These are phyloP conservation scores for Pseudanteris insignis DNA, from an alignment of 2,888 invertebrate species.

Conservation along the genomic window DNA sequence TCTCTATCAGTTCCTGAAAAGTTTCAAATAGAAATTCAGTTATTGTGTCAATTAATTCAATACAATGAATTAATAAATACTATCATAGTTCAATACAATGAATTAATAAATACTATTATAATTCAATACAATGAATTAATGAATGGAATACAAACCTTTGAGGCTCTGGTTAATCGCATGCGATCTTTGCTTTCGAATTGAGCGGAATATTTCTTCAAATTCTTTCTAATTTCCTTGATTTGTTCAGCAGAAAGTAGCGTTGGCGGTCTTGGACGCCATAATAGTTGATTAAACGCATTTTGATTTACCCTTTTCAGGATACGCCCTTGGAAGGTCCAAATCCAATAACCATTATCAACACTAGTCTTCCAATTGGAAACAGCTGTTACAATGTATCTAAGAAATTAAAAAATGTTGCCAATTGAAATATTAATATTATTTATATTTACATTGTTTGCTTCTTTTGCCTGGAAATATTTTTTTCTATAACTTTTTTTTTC, in stretches of 20 bases:
- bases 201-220: slow-evolving; percentile 95
- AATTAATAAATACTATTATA: no score
- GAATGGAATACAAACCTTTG: slow-evolving; percentile 78
- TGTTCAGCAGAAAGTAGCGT: slow-evolving; percentile 84
- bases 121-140: no score
- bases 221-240: slow-evolving; percentile 95
- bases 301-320: slow-evolving; percentile 83
- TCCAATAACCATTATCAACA: slow-evolving; percentile 90
- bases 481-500: no score
- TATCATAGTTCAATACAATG: no score
- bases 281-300: slow-evolving; percentile 92
- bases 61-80: no score
- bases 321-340: slow-evolving; percentile 96
- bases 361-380: slow-evolving; percentile 96
- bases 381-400: slow-evolving; percentile 86
- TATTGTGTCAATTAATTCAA: not conserved
- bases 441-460: no score
- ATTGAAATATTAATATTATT: no score
- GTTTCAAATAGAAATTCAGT: no score
- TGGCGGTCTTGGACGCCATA: slow-evolving; percentile 95
- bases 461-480: no score
- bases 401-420: slow-evolving; percentile 5
- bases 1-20: slow-evolving; percentile 85
- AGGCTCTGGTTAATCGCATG: slow-evolving; percentile 89
- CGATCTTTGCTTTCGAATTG: slow-evolving; percentile 97